Evolutionary conservation across 1,140 invertebrate genomes (phyloP).

Genomic region (Camponotus pennsylvanicus): DNA sequence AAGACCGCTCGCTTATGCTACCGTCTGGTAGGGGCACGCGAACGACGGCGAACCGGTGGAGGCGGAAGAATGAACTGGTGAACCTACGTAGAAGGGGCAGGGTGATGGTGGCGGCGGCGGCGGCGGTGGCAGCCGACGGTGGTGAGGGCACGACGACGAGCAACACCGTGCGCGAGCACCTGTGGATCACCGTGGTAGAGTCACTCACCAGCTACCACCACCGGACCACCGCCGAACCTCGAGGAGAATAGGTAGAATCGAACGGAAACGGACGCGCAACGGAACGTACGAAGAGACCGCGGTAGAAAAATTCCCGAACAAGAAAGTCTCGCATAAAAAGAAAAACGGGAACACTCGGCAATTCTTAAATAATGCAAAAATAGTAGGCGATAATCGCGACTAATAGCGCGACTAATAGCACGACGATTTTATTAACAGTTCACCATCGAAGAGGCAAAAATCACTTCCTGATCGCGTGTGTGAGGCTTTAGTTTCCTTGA

Average conservation of each 20-base stretch:
- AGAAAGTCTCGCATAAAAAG: neutral
- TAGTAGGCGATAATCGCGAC: neutral
- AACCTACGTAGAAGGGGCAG: conserved; percentile 38
- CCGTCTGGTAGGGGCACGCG: conserved; percentile 66
- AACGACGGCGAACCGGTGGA: conserved; percentile 61
- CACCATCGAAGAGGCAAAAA: neutral
- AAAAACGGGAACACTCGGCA: neutral
- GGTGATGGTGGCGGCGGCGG: conserved; percentile 56
- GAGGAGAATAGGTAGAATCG: conserved; percentile 65
- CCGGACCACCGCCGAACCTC: conserved; percentile 80
- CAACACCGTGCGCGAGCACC: conserved; percentile 81
- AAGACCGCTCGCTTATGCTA: conserved; percentile 55
- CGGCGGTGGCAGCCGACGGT: conserved; percentile 73
- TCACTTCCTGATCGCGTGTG: neutral
- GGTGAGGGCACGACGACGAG: conserved; percentile 75
- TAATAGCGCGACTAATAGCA: neutral
- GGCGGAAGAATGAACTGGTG: conserved; percentile 70
- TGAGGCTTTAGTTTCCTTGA: neutral
- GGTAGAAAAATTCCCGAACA: neutral
- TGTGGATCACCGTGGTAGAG: conserved; percentile 84
- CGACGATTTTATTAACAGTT: conserved; percentile 3
- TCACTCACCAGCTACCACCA: conserved; percentile 86
- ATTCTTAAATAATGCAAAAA: neutral
- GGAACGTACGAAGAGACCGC: neutral
- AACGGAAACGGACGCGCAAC: conserved; percentile 54